Base-by-base conservation (phyloP, 2,797 vertebrate genomes). In the Triplophysa bombifrons region DNA sequence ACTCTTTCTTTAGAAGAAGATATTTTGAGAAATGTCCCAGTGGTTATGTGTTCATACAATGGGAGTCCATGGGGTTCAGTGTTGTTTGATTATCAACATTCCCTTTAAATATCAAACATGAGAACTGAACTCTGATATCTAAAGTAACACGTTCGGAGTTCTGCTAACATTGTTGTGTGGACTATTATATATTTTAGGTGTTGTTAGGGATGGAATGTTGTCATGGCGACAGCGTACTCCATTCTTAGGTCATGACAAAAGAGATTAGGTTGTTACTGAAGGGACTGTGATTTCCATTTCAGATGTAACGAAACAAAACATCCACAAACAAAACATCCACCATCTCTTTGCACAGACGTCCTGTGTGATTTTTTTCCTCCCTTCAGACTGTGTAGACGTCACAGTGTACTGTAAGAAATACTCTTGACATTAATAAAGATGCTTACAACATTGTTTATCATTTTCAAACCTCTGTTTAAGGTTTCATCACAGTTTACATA, bases 201-300 rank as follows among this genome's bases (percentile, higher is more conserved):
- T 58, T 5, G 67, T 19, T 25, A 22, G 38, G 56, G 20, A 3
- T 72, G 34, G 66, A 72, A 74, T 63, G 74, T 76, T 72, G 74
- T 66, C 72, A 73, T 38, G 65, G 77, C 51, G 68, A 85, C 80
- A 17, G n/a, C 48, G 27, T 46, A 66, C 11, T 41, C 67, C 20
- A 38, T 38, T 38, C 34, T 38, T 7, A 38, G 34, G 6, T 41
- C 41, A 41, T 38, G 61, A 48, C 56, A 75, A 48, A 66, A 64
- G 38, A 74, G 50, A 68, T 56, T 76, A 61, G 41, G 60, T 22
- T 71, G 44, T 66, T 34, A 69, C 75, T 74, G 64, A 69, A 76
- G 71, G 72, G 76, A 73, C 68, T 51, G 41, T 30, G 70, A 38
- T 76, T 79, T 69, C 67, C 44, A 81, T 78, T 73, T 80, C 68